These are phyloP conservation scores for Brienomyrus longianalis DNA, from an alignment of 2,113 vertebrate species.

Conservation along the genomic window DNA sequence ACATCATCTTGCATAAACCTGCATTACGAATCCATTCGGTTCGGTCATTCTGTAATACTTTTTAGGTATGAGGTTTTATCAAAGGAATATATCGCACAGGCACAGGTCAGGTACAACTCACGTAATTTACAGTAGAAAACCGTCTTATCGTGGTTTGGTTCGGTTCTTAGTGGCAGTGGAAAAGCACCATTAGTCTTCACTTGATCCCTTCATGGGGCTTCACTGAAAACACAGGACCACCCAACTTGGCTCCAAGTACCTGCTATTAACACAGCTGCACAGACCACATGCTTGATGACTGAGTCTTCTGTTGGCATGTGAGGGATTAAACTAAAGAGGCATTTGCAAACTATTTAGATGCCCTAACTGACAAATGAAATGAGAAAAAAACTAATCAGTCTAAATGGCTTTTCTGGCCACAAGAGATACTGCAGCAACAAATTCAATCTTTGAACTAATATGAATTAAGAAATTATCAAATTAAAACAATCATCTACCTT, in stretches of 20 bases:
- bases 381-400: neutral
- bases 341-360: neutral
- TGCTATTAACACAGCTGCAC: neutral
- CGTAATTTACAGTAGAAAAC: neutral
- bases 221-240: neutral
- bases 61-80: neutral
- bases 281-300: neutral
- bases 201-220: neutral
- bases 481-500: constrained; percentile 5
- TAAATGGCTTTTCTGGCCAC: neutral
- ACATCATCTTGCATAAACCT: neutral
- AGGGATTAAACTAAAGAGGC: neutral
- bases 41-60: neutral
- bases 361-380: neutral
- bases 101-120: neutral
- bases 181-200: neutral
- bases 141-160: neutral
- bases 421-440: neutral
- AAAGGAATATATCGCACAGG: neutral
- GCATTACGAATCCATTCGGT: neutral
- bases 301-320: neutral
- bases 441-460: neutral
- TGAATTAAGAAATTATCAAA: neutral
- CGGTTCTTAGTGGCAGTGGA: neutral
- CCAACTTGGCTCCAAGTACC: neutral